Evolutionary conservation across 2,888 invertebrate species (phyloP).

Genomic region (Cabera pusaria): DNA sequence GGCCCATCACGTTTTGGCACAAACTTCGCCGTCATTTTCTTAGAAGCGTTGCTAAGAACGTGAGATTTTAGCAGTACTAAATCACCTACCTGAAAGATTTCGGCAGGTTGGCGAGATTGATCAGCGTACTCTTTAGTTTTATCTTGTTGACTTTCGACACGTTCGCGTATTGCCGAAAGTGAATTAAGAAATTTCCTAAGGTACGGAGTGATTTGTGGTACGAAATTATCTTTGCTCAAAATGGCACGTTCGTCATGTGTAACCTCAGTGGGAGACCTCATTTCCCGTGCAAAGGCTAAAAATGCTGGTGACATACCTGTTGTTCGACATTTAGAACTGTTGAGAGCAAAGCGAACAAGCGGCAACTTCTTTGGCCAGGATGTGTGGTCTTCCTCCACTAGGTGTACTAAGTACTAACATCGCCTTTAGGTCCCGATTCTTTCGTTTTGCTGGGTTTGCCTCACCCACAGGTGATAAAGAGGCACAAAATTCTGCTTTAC

Average conservation of each 20-base stretch:
- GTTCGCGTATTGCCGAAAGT: constrained; percentile 1
- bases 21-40: constrained; percentile 1
- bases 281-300: constrained; percentile 9
- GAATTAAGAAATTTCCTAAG: background rate
- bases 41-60: constrained; percentile 4
- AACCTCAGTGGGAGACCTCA: constrained; percentile 8
- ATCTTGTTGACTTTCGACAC: constrained; percentile 11
- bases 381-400: constrained; percentile 12
- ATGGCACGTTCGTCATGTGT: constrained; percentile 3
- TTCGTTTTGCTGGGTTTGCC: constrained; percentile 15
- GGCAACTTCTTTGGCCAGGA: constrained; percentile 13
- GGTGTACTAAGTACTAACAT: constrained; percentile 1
- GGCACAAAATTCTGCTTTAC: constrained; percentile 15
- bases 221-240: constrained; percentile 6
- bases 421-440: constrained; percentile 11
- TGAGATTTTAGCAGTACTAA: constrained; percentile 7
- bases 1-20: constrained; percentile 1
- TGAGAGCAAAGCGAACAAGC: constrained; percentile 3
- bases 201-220: constrained; percentile 10
- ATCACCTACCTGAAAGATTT: constrained; percentile 7
- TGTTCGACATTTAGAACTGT: constrained; percentile 2
- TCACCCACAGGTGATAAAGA: constrained; percentile 18
- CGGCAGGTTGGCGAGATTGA: background rate
- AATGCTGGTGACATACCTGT: constrained; percentile 12
- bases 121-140: constrained; percentile 9